Conservation (phyloP, 2,888 invertebrate genomes). For the Tetrapedia diversipes region DNA sequence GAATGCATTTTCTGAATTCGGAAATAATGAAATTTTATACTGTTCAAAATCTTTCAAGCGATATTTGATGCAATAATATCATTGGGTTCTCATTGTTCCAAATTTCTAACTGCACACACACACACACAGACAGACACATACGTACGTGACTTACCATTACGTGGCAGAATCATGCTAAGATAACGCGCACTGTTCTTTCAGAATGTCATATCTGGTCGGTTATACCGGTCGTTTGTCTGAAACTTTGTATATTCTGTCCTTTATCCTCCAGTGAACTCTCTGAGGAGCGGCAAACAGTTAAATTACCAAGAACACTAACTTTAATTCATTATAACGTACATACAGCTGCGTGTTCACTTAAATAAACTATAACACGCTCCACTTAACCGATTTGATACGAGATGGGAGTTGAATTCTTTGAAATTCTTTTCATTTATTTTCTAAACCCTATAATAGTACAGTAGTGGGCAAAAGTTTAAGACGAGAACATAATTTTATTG, state of each 20-base stretch:
- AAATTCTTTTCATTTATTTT: neutral
- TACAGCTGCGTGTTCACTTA: neutral
- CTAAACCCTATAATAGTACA: neutral
- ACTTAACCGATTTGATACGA: conserved; percentile 13
- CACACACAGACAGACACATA: too few relatives aligned
- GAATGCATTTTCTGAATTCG: too few relatives aligned
- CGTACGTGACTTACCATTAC: conserved; percentile 4
- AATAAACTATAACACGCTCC: neutral
- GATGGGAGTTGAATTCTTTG: neutral
- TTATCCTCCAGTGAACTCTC: conserved; percentile 15
- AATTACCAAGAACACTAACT: conserved; percentile 13
- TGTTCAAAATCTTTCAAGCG: too few relatives aligned
- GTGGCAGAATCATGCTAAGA: neutral
- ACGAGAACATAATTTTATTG: too few relatives aligned
- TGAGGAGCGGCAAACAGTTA: conserved; percentile 10
- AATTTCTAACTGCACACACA: neutral
- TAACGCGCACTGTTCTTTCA: conserved; percentile 10
- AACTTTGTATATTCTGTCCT: conserved; percentile 15
- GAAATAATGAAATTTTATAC: too few relatives aligned
- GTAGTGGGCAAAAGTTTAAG: too few relatives aligned
- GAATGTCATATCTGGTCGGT: conserved; percentile 10
- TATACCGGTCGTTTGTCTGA: neutral
- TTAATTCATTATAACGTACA: conserved; percentile 19
- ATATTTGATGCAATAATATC: too few relatives aligned
- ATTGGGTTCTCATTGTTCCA: too few relatives aligned